A percentile compares a stretch with the other conserved stretches of the same genome.
phyloP scores from a whole-genome alignment of 2,888 invertebrate genomes.

The Syrphus vitripennis region DNA sequence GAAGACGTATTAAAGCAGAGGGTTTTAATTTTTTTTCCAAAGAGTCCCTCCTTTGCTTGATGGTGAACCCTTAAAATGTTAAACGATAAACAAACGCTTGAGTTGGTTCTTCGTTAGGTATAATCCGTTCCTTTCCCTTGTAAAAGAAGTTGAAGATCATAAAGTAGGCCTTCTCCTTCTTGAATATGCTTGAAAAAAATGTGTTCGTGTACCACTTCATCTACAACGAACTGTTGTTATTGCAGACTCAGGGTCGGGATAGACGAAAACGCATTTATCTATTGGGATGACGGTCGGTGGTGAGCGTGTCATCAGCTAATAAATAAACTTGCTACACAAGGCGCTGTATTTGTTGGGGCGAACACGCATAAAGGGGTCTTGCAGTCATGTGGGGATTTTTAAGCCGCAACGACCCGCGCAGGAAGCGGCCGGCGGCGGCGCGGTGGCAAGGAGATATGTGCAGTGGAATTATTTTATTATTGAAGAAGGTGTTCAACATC shows the following conservation, averaged over 20 bases:
- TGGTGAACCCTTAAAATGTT: constrained; percentile 28
- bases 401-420: no score
- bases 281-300: neutral
- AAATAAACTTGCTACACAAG: constrained; percentile 49
- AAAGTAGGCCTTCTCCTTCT: neutral
- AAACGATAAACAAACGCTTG: constrained; percentile 13
- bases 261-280: constrained; percentile 28
- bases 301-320: constrained; percentile 64
- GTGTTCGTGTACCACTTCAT: constrained; percentile 19
- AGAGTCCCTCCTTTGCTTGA: neutral
- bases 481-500: constrained; percentile 62
- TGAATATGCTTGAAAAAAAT: constrained; percentile 14
- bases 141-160: neutral
- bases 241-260: neutral
- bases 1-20: neutral
- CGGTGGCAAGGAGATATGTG: no score
- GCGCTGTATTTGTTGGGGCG: neutral
- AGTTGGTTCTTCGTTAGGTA: constrained; percentile 18
- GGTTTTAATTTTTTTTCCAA: neutral
- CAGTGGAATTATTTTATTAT: neutral
- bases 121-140: neutral
- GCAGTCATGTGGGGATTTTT: neutral
- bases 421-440: no score
- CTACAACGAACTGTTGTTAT: neutral
- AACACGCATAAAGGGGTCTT: neutral